phyloP scores from a whole-genome alignment of 1,140 invertebrate species.

The Drosophila pallidifrons region DNA sequence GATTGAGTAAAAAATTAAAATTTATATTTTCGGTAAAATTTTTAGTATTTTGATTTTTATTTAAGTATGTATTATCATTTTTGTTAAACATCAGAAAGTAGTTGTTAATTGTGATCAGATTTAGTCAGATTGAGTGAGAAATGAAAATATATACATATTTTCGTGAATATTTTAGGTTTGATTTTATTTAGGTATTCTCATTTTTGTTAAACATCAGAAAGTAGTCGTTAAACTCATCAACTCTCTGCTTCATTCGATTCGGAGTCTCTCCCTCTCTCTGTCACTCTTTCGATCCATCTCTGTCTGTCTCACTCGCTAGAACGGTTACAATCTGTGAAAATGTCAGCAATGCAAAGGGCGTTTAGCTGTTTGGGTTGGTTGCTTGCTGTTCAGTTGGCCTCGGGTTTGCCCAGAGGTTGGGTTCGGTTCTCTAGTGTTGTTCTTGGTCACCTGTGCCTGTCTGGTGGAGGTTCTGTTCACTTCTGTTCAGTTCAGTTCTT shows the following conservation, averaged over 20 bases:
- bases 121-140: too few relatives aligned
- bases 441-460: conserved; percentile 27
- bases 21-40: too few relatives aligned
- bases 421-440: conserved; percentile 6
- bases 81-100: too few relatives aligned
- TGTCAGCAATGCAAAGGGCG: conserved; percentile 58
- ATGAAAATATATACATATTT: too few relatives aligned
- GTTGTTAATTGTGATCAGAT: too few relatives aligned
- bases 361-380: conserved; percentile 13
- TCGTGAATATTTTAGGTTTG: too few relatives aligned
- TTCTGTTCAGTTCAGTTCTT: too few relatives aligned
- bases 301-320: background rate
- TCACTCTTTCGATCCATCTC: background rate
- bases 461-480: conserved; percentile 14
- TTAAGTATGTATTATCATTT: too few relatives aligned
- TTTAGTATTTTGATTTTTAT: too few relatives aligned
- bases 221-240: background rate
- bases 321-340: conserved; percentile 61
- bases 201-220: background rate
- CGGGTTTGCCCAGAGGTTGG: conserved; percentile 12
- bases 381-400: conserved; percentile 6
- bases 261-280: background rate
- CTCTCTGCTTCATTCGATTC: background rate
- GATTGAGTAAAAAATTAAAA: too few relatives aligned
- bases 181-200: background rate